Percentiles rank a stretch among this genome's conserved stretches.
These are phyloP conservation scores for Girardinus metallicus DNA, from an alignment of 2,797 vertebrate genomes.

Conservation along the genomic window DNA sequence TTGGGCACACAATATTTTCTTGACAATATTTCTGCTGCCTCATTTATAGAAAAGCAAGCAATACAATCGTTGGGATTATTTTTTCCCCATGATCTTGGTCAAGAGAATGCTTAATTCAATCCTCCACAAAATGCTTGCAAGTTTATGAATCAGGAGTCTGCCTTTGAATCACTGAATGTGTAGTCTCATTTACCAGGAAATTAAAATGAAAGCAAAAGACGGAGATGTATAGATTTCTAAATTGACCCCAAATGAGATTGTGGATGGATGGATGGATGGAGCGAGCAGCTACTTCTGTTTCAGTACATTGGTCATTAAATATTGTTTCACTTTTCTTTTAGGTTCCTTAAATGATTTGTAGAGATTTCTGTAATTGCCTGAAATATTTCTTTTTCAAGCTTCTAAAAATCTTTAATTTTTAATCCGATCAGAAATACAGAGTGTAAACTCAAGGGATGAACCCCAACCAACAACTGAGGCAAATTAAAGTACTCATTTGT, in stretches of 20 bases:
- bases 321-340: neutral
- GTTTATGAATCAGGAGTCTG: neutral
- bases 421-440: too few relatives aligned
- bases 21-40: neutral
- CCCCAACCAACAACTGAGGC: neutral
- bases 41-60: neutral
- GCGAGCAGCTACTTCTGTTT: neutral
- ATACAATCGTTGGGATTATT: neutral
- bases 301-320: neutral
- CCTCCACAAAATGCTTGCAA: neutral
- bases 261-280: neutral
- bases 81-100: neutral
- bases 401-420: neutral
- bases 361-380: neutral
- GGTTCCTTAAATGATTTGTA: neutral
- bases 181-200: neutral
- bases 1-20: neutral
- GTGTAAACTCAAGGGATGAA: neutral
- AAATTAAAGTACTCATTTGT: too few relatives aligned
- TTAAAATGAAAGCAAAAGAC: neutral
- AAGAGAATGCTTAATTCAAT: neutral
- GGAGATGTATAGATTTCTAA: neutral
- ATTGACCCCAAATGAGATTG: too few relatives aligned
- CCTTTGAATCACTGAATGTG: neutral
- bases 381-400: neutral